Percentiles rank a stretch among this genome's conserved stretches.
phyloP scores from a whole-genome alignment of 1,140 invertebrate species.

The Drosophila oshimai region DNA sequence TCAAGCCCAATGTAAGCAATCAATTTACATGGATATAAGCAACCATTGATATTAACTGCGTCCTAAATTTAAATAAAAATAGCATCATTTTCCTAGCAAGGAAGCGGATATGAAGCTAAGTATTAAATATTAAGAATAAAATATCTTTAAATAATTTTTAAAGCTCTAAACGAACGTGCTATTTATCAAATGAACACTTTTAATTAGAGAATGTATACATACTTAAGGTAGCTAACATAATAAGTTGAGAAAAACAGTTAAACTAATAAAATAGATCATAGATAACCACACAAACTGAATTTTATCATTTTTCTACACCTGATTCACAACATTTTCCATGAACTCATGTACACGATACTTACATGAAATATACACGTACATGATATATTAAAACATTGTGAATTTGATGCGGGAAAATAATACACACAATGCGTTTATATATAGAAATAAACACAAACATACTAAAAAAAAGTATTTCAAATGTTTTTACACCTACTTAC shows the following conservation, averaged over 20 bases:
- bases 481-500: slow-evolving; percentile 12
- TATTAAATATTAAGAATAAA: too few relatives aligned
- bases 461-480: slow-evolving; percentile 1
- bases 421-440: not conserved
- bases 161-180: too few relatives aligned
- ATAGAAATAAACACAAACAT: not conserved
- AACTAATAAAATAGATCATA: not conserved
- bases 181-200: too few relatives aligned
- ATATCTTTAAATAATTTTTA: too few relatives aligned
- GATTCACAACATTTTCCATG: slow-evolving; percentile 9
- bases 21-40: too few relatives aligned
- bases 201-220: too few relatives aligned
- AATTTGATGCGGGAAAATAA: not conserved
- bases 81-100: too few relatives aligned
- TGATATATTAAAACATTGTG: not conserved
- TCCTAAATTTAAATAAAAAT: too few relatives aligned
- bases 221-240: too few relatives aligned
- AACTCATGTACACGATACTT: slow-evolving; percentile 23
- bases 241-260: not conserved
- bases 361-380: slow-evolving; percentile 9
- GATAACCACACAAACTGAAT: not conserved
- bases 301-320: slow-evolving; percentile 2
- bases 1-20: too few relatives aligned
- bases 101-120: too few relatives aligned
- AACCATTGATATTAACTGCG: too few relatives aligned